Conservation (phyloP, 64 coral and sea anemone genomes). For the Dendrophyllia cribrosa region DNA sequence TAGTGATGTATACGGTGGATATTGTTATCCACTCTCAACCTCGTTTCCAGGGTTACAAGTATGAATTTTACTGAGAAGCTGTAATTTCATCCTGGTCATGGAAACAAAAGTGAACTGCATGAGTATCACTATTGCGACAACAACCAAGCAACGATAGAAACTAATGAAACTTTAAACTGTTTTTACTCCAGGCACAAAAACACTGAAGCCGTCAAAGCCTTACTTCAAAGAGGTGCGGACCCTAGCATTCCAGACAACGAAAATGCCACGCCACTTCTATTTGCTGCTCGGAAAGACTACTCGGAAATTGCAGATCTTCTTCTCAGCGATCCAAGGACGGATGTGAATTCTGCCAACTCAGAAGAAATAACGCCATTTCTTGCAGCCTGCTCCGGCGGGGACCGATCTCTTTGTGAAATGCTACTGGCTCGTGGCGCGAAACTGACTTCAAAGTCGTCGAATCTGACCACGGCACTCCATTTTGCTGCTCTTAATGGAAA, state of each 20-base stretch:
- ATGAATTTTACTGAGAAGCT: no score
- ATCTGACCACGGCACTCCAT: constrained; percentile 52
- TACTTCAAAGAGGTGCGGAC: constrained; percentile 52
- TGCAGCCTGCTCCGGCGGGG: constrained; percentile 19
- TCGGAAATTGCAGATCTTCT: constrained; percentile 46
- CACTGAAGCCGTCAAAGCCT: constrained; percentile 28
- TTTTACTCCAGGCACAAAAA: constrained; percentile 21
- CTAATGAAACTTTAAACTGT: no score
- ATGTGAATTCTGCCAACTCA: constrained; percentile 27
- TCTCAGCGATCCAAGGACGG: neutral
- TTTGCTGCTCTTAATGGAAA: constrained; percentile 16
- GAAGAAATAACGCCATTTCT: constrained; percentile 35
- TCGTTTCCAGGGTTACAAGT: no score
- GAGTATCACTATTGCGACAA: no score
- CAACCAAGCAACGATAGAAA: no score
- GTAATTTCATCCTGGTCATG: no score
- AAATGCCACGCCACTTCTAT: constrained; percentile 23
- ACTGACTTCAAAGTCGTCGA: neutral
- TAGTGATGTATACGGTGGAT: no score
- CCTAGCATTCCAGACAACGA: constrained; percentile 14
- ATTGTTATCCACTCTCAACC: no score
- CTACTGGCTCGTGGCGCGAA: constrained; percentile 29
- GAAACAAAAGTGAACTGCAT: no score
- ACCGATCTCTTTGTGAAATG: constrained; percentile 28
- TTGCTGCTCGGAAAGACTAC: constrained; percentile 42